Evolutionary conservation across 2,113 vertebrate species (phyloP), one percentile per base, ranked within the genome.

Genomic region (Protobothrops mucrosquamatus): DNA sequence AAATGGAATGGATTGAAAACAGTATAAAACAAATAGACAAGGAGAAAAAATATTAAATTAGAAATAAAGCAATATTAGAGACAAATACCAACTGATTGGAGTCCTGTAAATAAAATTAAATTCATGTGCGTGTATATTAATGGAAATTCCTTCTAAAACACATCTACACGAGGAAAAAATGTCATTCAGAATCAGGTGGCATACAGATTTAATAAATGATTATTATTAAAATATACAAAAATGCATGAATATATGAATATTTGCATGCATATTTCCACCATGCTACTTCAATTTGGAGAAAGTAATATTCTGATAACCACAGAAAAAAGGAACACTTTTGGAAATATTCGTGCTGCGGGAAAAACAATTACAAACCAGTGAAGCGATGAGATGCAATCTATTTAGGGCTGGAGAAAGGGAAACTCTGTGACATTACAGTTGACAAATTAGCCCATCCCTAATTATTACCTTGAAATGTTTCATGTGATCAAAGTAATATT

Each of bases 401-500:
- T 81, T 81, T 81, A 81, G 34, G 74, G 74, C 34, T 81, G 74
- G 18, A 43, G 34, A 81, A 81, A 43, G 18, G 74, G 22, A 81
- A 81, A 43, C 7, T 34, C 15, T 0, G n/a, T 39, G 74, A 43
- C 18, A 81, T 81, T 81, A 43, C 74, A 81, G 20, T 9, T 43
- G 34, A 81, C 15, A 81, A 81, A 81, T 81, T 69, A 39, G 54
- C 10, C 52, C 39, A 7, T 86, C 74, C 74, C 14, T 20, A 43
- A 39, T 22, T 43, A 57, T n/a, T 26, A 59, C 15, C 29, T 86
- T 34, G 14, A 43, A 91, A 48, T 15, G 4, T 23, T 92, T 64
- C 57, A 56, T n/a, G 14, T 89, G 51, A 69, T 69, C 43, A 46
- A 89, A 94, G 48, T n/a, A 4, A 87, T 52, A 96, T 89, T 56